Evolutionary conservation across 1,140 invertebrate species (phyloP).

Genomic region (Archivesica marissinica): DNA sequence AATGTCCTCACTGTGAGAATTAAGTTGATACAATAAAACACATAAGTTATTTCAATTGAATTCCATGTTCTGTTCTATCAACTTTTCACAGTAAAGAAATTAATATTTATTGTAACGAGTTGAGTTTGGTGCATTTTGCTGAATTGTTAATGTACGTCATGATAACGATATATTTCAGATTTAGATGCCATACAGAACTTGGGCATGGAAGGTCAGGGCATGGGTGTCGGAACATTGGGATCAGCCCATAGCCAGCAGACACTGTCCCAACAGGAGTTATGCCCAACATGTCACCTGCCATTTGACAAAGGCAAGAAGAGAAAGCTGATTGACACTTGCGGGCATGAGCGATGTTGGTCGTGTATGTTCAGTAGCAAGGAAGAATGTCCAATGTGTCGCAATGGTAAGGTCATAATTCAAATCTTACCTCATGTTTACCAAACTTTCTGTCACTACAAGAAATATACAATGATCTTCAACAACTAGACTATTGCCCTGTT

Average conservation of each 20-base stretch:
- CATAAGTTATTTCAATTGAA: no score
- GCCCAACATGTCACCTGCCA: constrained; percentile 89
- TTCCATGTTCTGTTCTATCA: no score
- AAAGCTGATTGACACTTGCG: constrained; percentile 96
- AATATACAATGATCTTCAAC: no score
- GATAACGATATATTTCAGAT: constrained; percentile 50
- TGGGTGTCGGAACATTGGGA: constrained; percentile 18
- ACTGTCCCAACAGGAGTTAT: constrained; percentile 67
- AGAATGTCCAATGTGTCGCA: constrained; percentile 91
- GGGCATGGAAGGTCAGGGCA: constrained; percentile 48
- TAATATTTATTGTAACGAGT: neutral
- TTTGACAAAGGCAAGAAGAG: constrained; percentile 98
- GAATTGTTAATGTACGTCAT: no score
- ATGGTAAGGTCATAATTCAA: constrained; percentile 35
- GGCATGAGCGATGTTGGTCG: constrained; percentile 96
- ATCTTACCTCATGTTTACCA: neutral
- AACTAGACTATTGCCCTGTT: no score
- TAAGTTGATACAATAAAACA: no score
- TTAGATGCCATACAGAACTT: constrained; percentile 61
- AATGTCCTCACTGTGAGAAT: no score
- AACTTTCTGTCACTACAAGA: no score
- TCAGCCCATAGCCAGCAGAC: constrained; percentile 22
- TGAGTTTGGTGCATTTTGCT: no score
- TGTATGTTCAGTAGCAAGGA: constrained; percentile 94
- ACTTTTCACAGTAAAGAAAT: no score